Base-by-base conservation (phyloP, 2,113 vertebrate genomes). In the Rissa tridactyla region DNA sequence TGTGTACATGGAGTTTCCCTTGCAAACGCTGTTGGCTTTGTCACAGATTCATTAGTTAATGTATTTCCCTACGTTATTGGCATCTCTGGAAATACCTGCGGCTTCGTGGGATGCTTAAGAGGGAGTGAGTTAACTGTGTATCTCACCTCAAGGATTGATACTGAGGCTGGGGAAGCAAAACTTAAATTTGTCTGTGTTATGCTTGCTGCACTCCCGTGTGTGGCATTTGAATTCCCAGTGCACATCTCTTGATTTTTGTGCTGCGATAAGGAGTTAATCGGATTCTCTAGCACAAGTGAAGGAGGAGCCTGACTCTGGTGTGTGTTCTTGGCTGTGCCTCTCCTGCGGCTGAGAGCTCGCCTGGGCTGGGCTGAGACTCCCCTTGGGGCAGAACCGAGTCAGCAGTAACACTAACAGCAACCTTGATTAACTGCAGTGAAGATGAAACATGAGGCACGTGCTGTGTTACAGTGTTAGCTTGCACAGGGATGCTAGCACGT, bases 381-480 rank as follows among this genome's bases (percentile, higher is more conserved):
- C 51, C 44, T 38, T 25, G 32, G 55, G 60, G 42, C 75, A 69
- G 46, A 30, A 55, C 32, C 49, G 16, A 55, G 42, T 55, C 80
- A 5, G 0, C 2, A 46, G 14, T 44, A n/a, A 20, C 10, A 1
- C 42, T 30, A 6, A 19, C 13, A 49, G 69, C 77, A 86, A 5
- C 46, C 30, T 51, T 36, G n/a, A 58, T 62, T 78, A 38, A 30
- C 18, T 36, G 64, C 51, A 51, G 42, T 11, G 72, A 81, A 84
- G 46, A n/a, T 40, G 52, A 61, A 91, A 32, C 23, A 9, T 9
- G 21, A 57, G 44, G 46, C 44, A 55, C 14, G 1, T 34, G 27
- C 25, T 68, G 29, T 58, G 38, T 38, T 88, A 34, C 40, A 79
- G 18, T 27, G 52, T 1, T 58, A 42, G n/a, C 42, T 80, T 30